phyloP scores from a whole-genome alignment of 1,140 invertebrate species.

The Tetranychus cinnabarinus region DNA sequence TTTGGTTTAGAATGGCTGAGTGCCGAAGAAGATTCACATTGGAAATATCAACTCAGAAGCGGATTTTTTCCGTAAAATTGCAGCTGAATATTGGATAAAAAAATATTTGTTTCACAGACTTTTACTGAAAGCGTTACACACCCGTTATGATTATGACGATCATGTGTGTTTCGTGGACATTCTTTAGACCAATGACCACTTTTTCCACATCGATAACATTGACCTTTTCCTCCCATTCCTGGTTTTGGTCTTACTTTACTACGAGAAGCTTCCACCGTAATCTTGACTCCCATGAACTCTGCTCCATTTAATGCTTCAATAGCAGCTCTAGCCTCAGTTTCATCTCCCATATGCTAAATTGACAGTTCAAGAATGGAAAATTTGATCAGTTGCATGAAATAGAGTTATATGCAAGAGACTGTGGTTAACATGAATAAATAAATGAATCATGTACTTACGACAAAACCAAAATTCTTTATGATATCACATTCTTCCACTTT shows the following conservation, averaged over 20 bases:
- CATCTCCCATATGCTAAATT: slow-evolving; percentile 67
- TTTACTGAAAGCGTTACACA: not conserved
- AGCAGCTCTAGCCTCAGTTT: slow-evolving; percentile 63
- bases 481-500: slow-evolving; percentile 87
- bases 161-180: slow-evolving; percentile 11
- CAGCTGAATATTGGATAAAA: too few species aligned
- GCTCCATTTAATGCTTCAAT: slow-evolving; percentile 74
- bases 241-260: slow-evolving; percentile 70
- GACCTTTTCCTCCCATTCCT: slow-evolving; percentile 80
- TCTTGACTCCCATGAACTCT: slow-evolving; percentile 56
- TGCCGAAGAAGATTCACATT: too few species aligned
- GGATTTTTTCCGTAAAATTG: too few species aligned
- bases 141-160: not conserved
- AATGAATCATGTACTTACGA: slow-evolving; percentile 29
- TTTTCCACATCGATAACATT: slow-evolving; percentile 75
- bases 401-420: not conserved
- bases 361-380: not conserved
- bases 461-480: slow-evolving; percentile 89
- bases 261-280: slow-evolving; percentile 74
- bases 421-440: not conserved
- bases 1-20: not conserved
- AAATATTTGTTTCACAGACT: too few species aligned
- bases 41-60: too few species aligned
- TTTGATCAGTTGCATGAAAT: not conserved
- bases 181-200: slow-evolving; percentile 59